Base-by-base conservation (phyloP, 2,888 invertebrate species). In the Ferrisia virgata region DNA sequence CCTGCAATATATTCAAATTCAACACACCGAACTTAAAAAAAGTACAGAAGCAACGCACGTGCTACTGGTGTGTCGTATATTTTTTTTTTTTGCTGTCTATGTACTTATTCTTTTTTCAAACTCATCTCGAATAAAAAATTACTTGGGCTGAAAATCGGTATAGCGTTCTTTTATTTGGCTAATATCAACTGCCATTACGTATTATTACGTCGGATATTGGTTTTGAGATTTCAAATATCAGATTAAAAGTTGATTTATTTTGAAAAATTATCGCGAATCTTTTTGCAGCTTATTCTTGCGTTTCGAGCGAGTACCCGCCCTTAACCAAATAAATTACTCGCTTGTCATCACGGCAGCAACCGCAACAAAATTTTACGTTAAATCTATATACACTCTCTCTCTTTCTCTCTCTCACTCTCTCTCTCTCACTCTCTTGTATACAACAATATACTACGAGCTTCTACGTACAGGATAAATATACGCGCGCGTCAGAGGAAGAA, bases 171-270 rank as follows among this genome's bases (percentile, higher is more conserved):
- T 78, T 79, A 40, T 40, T 79, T 40, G 36, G 40, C 43, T 40
- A 79, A 79, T 79, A 79, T 40, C 40, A 79, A 79, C 79, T 53
- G 47, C 47, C 31, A 79, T 47, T 31, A 79, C 28, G 43, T 79
- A 79, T 53, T 79, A 79, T 79, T 47, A 79, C 47, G 47, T 43
- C 28, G 47, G 47, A 79, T 43, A 79, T 79, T 79, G 79, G 47
- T 43, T 79, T 43, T 47, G 31, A 79, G 47, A 79, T 28, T 79
- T 25, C n/a, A 53, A 79, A 79, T 47, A 79, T 79, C 47, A 79
- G 79, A 79, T 79, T 79, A 79, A 79, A 79, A 79, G 47, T 47
- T 79, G 79, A 79, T 79, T 79, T 79, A 79, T 79, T 39, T 40
- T 79, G 43, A 79, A 79, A 79, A 79, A 79, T 79, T 79, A 79